Conservation (phyloP, 2,888 invertebrate genomes). For the Antheraea assamensis region DNA sequence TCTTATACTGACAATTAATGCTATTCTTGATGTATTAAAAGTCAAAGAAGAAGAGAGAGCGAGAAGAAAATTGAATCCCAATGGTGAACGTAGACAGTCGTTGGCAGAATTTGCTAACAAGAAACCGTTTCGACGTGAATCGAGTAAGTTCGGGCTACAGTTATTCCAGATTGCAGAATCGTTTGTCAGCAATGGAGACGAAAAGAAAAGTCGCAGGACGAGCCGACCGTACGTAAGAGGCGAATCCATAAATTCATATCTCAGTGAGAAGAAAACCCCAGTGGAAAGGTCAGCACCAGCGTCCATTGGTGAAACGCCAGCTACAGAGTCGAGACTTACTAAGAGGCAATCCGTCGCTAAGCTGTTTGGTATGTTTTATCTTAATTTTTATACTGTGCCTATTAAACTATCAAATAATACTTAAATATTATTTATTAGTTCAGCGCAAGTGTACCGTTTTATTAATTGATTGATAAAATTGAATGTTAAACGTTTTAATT, state of each 20-base stretch:
- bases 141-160: constrained; percentile 70
- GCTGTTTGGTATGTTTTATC: constrained; percentile 64
- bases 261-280: constrained; percentile 61
- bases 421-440: constrained; percentile 34
- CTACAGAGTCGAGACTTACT: constrained; percentile 54
- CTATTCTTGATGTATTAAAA: constrained; percentile 68
- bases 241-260: constrained; percentile 72
- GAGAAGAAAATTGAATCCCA: constrained; percentile 60
- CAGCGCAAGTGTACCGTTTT: constrained; percentile 37
- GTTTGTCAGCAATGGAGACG: constrained; percentile 47
- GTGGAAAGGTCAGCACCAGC: constrained; percentile 61
- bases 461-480: constrained; percentile 33
- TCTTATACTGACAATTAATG: constrained; percentile 60
- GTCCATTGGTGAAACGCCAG: constrained; percentile 54
- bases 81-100: constrained; percentile 69
- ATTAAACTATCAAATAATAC: constrained; percentile 28
- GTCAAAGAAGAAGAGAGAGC: constrained; percentile 72
- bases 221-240: constrained; percentile 62
- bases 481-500: constrained; percentile 48
- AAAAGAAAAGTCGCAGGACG: constrained; percentile 54
- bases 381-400: constrained; percentile 27
- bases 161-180: constrained; percentile 72
- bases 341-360: constrained; percentile 71
- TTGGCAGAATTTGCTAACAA: constrained; percentile 76
- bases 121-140: constrained; percentile 63